Conservation (phyloP, 2,888 invertebrate genomes). For the Exocentrus adspersus region DNA sequence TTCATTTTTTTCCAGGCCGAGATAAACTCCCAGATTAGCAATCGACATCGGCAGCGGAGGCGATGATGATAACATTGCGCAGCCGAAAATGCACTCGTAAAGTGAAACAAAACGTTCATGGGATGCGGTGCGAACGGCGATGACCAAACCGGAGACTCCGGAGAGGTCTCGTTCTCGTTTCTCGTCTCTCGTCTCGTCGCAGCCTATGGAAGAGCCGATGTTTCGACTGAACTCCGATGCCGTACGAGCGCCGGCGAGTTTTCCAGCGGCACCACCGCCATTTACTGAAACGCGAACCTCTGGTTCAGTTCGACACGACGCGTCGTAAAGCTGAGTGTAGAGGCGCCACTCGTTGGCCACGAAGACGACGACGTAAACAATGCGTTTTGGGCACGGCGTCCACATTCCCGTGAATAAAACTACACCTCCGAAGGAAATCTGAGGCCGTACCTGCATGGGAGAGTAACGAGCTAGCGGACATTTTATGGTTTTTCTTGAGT, state of each 20-base stretch:
- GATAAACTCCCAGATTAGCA: constrained; percentile 27
- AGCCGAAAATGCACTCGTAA: constrained; percentile 23
- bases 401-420: constrained; percentile 27
- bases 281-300: constrained; percentile 45
- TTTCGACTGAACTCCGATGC: constrained; percentile 31
- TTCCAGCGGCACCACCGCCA: constrained; percentile 46
- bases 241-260: constrained; percentile 33
- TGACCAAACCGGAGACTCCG: constrained; percentile 28
- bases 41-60: constrained; percentile 26
- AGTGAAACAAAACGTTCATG: constrained; percentile 33
- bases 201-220: constrained; percentile 32
- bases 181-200: constrained; percentile 20
- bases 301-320: constrained; percentile 50
- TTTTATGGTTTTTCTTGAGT: constrained; percentile 20
- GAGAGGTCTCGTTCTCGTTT: too few relatives aligned
- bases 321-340: constrained; percentile 29
- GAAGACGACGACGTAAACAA: constrained; percentile 49
- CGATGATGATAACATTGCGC: constrained; percentile 23
- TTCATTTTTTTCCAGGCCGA: neutral
- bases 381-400: constrained; percentile 36
- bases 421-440: neutral
- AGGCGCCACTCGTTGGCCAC: constrained; percentile 23
- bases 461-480: constrained; percentile 1
- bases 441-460: neutral
- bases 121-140: constrained; percentile 31